Evolutionary conservation across 2,113 vertebrate genomes (phyloP), one percentile per base, ranked within the genome.

Genomic region (Aldabrachelys gigantea): DNA sequence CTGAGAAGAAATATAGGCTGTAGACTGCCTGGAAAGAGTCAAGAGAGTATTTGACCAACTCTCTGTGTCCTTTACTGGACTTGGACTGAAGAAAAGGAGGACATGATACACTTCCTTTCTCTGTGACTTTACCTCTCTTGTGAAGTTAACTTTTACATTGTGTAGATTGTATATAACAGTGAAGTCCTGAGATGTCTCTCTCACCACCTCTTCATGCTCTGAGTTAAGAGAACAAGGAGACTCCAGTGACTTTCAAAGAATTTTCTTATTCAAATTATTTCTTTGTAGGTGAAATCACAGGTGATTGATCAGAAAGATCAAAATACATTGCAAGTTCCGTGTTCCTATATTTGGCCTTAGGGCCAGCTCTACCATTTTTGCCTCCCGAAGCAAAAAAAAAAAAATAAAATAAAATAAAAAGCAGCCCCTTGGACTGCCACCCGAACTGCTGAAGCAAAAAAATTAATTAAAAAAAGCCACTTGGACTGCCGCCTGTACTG

Each of bases 231-330:
- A 87, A 9, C 72, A 84, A 90, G 87, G 59, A 50, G n/a, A n/a
- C 92, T 94, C 1, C 2, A 94, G 82, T 69, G 89, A 85, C 87
- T 96, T 92, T 87, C 52, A 76, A 53, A 24, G 52, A 91, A 87
- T 85, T 93, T 95, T 90, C 93, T 59, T 84, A 96, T 97, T 93
- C 88, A 94, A 84, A 97, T 94, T 44, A 85, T 24, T 69, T 88
- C 27, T 89, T 94, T 94, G 78, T 56, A 83, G 94, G 82, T 54
- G 2, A 0, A n/a, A 89, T 59, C 1, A 1, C 89, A 84, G 80
- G 56, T 1, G 11, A 93, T 80, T 88, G 92, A 86, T 89, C 69
- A 80, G 82, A 89, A 82, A 80, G 52, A 89, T 49, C 87, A 86
- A 78, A 84, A 56, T 69, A 50, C 56, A 56, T 87, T 59, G 50